phyloP scores from a whole-genome alignment of 2,888 invertebrate species.

The Caenorhabditis sp. region DNA sequence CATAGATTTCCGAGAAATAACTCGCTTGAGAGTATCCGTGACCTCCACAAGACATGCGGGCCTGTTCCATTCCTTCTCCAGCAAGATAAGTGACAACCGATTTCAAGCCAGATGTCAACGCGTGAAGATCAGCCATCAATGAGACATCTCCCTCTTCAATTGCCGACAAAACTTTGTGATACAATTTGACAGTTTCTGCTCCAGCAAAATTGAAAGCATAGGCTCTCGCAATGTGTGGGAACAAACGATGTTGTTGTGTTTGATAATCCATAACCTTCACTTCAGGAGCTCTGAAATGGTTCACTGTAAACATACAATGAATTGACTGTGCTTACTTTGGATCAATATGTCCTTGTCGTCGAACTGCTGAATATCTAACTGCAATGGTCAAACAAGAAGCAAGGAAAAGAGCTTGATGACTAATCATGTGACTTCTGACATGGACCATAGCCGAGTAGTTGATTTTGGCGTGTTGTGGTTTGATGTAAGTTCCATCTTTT shows the following conservation, averaged over 20 bases:
- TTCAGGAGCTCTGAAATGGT: constrained; percentile 77
- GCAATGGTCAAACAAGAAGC: constrained; percentile 88
- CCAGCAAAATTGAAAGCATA: constrained; percentile 81
- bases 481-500: constrained; percentile 83
- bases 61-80: constrained; percentile 79
- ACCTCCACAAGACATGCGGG: constrained; percentile 89
- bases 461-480: constrained; percentile 83
- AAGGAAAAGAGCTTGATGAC: constrained; percentile 77
- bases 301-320: no score
- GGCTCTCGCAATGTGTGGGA: constrained; percentile 80
- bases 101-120: constrained; percentile 89
- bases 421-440: constrained; percentile 46
- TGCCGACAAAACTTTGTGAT: constrained; percentile 28
- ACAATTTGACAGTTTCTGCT: constrained; percentile 32
- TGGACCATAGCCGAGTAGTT: constrained; percentile 89
- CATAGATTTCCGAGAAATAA: constrained; percentile 47
- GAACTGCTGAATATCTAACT: constrained; percentile 86
- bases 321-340: constrained; percentile 80
- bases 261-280: constrained; percentile 90
- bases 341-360: constrained; percentile 86
- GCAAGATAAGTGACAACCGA: constrained; percentile 81
- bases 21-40: constrained; percentile 82
- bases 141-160: constrained; percentile 32
- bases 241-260: constrained; percentile 90
- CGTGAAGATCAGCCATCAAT: constrained; percentile 80